Evolutionary conservation across 2,113 vertebrate genomes (phyloP).

Genomic region (Octodon degus): DNA sequence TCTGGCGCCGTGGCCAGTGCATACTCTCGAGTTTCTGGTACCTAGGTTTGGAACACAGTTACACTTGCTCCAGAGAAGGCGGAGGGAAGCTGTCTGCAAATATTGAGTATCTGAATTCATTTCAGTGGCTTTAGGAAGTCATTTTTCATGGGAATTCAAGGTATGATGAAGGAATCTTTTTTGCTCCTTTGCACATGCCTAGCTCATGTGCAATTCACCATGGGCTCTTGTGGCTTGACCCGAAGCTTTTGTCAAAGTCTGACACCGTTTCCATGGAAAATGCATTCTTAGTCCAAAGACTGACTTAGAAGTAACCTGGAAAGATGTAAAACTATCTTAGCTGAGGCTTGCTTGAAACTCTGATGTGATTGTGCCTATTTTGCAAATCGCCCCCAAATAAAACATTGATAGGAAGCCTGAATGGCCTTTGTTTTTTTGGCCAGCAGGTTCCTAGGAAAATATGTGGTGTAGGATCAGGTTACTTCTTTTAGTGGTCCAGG

Average conservation of each 20-base stretch:
- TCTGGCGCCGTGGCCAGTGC: background rate
- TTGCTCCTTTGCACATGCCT: background rate
- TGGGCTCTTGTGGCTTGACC: background rate
- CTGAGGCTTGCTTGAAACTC: conserved; percentile 40
- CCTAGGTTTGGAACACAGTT: background rate
- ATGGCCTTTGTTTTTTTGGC: background rate
- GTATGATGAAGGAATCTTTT: conserved; percentile 30
- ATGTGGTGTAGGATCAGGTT: background rate
- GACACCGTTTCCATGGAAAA: conserved; percentile 16
- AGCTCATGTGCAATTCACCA: background rate
- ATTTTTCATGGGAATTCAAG: conserved; percentile 5
- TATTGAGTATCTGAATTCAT: background rate
- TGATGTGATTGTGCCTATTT: background rate
- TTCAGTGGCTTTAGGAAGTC: conserved; percentile 44
- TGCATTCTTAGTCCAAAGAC: background rate
- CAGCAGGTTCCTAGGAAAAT: background rate
- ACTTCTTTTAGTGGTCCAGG: background rate
- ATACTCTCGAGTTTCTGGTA: background rate
- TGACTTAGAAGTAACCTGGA: background rate
- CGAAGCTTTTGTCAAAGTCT: background rate
- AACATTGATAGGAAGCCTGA: conserved; percentile 17
- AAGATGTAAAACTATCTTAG: background rate
- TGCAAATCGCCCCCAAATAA: conserved; percentile 33
- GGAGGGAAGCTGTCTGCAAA: background rate
- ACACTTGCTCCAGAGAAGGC: background rate